Base-by-base conservation (phyloP, 1,140 invertebrate species). In the Drosophila watanabei region DNA sequence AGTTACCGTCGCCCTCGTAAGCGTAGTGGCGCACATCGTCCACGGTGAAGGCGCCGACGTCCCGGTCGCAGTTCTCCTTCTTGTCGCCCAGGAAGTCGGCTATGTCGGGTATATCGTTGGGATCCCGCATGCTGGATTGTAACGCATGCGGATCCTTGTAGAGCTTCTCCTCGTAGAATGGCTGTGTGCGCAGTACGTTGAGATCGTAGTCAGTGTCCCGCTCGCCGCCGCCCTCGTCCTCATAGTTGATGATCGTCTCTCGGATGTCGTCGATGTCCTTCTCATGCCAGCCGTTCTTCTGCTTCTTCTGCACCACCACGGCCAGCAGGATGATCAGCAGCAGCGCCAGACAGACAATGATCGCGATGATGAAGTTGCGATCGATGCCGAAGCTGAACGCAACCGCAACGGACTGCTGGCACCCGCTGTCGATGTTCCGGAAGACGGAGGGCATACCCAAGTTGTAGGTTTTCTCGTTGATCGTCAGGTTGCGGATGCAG, bases 211-310 rank as follows among this genome's bases (percentile, higher is more conserved):
- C 97, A 2, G 98, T 97, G 90, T 99, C 98, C 16, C 97, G 97
- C 93, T 99, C 98, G 79, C 98, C 98, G 87, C 98, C 98, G 41
- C 98, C 98, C 94, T 99, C 98, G 85, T 99, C 98, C 93, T 99
- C 98, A 90, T 99, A 99, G 84, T 98, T 98, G 71, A 99, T 99
- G 73, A 99, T 99, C 87, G 98, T 99, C 94, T 99, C 98, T 73
- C 98, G 94, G 39, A 99, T 98, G 92, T 99, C 98, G 92, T 99
- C 98, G 80, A 98, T 96, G 88, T 99, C 98, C 91, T 98, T 98
- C 87, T 96, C 95, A 37, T 98, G 96, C 80, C 97, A 95, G 66
- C 98, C 97, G 89, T 98, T 97, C 11, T 97, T 96, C 80, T 97
- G 96, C 37, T 96, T 95, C 73, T 96, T 95, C 83, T 98, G 97